Evolutionary conservation across 2,113 vertebrate genomes (phyloP).

Genomic region (Seriola dumerili): DNA sequence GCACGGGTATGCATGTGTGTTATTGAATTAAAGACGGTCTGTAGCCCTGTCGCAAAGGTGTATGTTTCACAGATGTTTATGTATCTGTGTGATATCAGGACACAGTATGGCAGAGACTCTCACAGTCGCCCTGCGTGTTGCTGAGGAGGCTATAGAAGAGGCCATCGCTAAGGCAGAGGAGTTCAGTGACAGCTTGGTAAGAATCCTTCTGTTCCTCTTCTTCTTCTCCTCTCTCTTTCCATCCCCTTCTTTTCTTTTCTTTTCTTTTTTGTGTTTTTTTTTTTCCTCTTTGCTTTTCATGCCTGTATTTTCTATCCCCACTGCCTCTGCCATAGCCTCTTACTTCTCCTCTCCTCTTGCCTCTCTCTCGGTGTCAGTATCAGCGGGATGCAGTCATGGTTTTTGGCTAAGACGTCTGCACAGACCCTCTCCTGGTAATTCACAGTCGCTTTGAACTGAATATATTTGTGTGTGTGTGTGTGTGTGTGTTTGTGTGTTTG

Average conservation of each 20-base stretch:
- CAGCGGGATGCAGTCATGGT: conserved; percentile 54
- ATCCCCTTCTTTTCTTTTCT: background rate
- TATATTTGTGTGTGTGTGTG: conserved; percentile 26
- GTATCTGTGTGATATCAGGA: conserved; percentile 77
- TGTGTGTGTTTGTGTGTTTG: conserved; percentile 14
- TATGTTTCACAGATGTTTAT: background rate
- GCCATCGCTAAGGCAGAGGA: conserved; percentile 95
- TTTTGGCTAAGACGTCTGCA: conserved; percentile 43
- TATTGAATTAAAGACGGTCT: background rate
- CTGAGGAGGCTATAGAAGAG: conserved; percentile 97
- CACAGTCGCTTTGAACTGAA: conserved; percentile 37
- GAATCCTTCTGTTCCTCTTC: conserved; percentile 28
- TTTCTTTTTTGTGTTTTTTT: background rate
- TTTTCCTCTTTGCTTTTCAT: background rate
- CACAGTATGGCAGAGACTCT: conserved; percentile 97
- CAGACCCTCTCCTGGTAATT: conserved; percentile 38
- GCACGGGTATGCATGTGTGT: background rate
- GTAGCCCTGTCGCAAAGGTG: background rate
- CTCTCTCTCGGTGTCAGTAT: conserved; percentile 32
- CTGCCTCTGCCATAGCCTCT: conserved; percentile 11
- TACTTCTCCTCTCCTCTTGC: conserved; percentile 3
- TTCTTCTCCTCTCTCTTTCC: background rate
- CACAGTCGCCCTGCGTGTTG: conserved; percentile 94
- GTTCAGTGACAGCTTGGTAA: conserved; percentile 94
- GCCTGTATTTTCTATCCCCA: background rate